Conservation (phyloP, 2,888 invertebrate species). For the Aphodius sticticus region DNA sequence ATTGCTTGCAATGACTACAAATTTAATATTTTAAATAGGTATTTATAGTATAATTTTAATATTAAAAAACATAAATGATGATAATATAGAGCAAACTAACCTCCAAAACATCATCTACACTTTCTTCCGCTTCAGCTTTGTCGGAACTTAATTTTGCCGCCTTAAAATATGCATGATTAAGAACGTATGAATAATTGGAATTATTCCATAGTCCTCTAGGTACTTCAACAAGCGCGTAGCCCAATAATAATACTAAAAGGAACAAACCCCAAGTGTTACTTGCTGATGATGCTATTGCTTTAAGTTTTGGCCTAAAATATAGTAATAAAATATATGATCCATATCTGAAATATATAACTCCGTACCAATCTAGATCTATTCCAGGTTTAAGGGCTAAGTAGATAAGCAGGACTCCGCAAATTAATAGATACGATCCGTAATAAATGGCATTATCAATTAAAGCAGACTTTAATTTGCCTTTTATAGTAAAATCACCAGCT, state of each 20-base stretch:
- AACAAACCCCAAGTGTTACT: slow-evolving; percentile 99
- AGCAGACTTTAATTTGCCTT: slow-evolving; percentile 93
- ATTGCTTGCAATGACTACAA: slow-evolving; percentile 84
- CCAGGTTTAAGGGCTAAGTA: slow-evolving; percentile 92
- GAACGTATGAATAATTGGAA: slow-evolving; percentile 83
- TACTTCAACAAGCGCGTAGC: slow-evolving; percentile 96
- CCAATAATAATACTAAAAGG: slow-evolving; percentile 88
- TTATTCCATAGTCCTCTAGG: slow-evolving; percentile 91
- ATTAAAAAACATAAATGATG: background rate
- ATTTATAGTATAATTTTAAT: background rate
- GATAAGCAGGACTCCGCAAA: slow-evolving; percentile 92
- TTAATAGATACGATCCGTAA: slow-evolving; percentile 94
- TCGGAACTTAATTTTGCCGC: slow-evolving; percentile 93
- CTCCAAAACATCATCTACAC: slow-evolving; percentile 93
- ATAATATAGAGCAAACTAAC: slow-evolving; percentile 58
- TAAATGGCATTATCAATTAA: slow-evolving; percentile 97
- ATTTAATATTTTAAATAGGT: slow-evolving; percentile 7
- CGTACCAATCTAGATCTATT: slow-evolving; percentile 86
- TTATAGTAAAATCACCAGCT: slow-evolving; percentile 96
- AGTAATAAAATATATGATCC: background rate
- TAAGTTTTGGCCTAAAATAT: slow-evolving; percentile 77
- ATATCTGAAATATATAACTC: background rate
- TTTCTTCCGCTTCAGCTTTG: slow-evolving; percentile 97
- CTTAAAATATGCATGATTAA: slow-evolving; percentile 91
- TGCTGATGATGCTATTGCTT: slow-evolving; percentile 96